Evolutionary conservation across 2,113 vertebrate species (phyloP), one percentile per base, ranked within the genome.

Genomic region (Rhagologus leucostigma): DNA sequence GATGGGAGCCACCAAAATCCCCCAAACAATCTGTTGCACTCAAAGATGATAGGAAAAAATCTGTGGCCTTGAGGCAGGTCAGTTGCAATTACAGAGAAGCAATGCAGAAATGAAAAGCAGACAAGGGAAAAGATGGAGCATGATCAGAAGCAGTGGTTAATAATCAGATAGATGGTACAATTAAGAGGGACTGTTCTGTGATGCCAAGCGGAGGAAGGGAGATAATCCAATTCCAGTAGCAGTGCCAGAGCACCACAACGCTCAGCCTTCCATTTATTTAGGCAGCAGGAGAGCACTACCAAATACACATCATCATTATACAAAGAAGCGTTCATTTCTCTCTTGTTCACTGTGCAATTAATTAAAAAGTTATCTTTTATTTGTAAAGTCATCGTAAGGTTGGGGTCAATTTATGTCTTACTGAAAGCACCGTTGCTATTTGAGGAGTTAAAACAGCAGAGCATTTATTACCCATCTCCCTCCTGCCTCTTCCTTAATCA

Each of bases 221-320:
- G 76, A 79, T 96, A 97, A 97, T 95, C 62, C 67, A 90, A 93
- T 97, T 94, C 62, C 60, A 81, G 75, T 81, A 55, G 55, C 5
- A 1, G 73, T 89, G 74, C 87, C 87, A 95, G 94, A 96, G 22
- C 84, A 90, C 87, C 73, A 71, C 52, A 80, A 35, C 9, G 49
- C 63, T 62, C 84, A 93, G 55, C 46, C 33, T 91, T 53, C 35
- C 71, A 74, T 96, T 83, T 88, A 71, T 87, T 55, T 74, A 53
- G 49, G 74, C 64, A 89, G 16, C 57, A 60, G 26, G 41, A 82
- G 30, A 56, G 16, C 55, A 71, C 17, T 17, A 78, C 41, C 62
- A 86, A 74, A 80, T 1, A 11, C 87, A 84, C 57, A 89, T 75
- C 63, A 57, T 79, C 63, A 63, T 95, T 92, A 81, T 4, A 63